Evolutionary conservation across 2,113 vertebrate genomes (phyloP), one percentile per base, ranked within the genome.

Genomic region (Siniperca knerii): DNA sequence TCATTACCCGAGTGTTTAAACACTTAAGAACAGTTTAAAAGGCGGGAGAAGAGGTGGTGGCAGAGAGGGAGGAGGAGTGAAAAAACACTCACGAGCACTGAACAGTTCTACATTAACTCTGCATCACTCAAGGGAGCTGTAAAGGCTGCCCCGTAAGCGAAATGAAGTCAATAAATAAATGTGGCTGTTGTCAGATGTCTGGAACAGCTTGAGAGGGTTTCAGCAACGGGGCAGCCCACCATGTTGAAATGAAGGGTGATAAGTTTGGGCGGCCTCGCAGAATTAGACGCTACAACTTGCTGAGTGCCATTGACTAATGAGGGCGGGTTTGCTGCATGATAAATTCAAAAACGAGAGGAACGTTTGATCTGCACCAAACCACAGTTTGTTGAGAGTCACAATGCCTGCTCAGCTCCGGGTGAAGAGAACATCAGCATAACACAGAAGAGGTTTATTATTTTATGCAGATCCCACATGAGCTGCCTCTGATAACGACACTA

Each of bases 101-200:
- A 90, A 84, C 89, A 92, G 94, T 91, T 92, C 90, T 88, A 94
- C 94, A 95, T 95, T 92, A 94, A 92, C 93, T 91, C 90, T 58
- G 92, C 86, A 90, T 94, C 93, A 89, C 94, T 92, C 93, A 10
- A 48, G 92, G 93, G 94, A 91, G 87, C 92, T 55, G 93, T 94
- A 89, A 94, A 92, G 91, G 83, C 90, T 71, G 90, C 87, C 94
- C 92, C 73, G 83, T 72, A 58, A 91, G 93, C 74, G 77, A 91
- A 95, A 95, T 94, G 91, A 94, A 94, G 93, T 93, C 92, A 93
- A 94, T 95, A 95, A 95, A 95, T 96, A 94, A 94, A 94, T 86
- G 81, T 78, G 85, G 77, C 81, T 87, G 90, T 91, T 95, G 95
- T 96, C 93, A 94, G 92, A 95, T 86, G 92, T 93, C 94, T 96